Conservation (phyloP, 2,113 vertebrate genomes). For the Ramphastos sulfuratus region DNA sequence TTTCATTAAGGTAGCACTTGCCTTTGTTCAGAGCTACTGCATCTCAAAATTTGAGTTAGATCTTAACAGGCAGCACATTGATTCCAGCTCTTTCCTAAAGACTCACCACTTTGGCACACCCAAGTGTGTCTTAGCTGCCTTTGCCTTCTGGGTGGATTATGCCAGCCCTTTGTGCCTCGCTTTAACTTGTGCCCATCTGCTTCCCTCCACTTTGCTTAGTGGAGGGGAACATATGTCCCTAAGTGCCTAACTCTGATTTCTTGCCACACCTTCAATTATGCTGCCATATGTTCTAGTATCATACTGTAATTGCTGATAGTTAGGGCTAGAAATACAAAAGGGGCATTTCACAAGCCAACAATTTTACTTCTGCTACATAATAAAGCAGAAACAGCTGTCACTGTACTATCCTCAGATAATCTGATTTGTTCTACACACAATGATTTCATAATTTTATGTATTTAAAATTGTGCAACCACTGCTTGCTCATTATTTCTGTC, state of each 20-base stretch:
- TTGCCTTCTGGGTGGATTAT: not conserved
- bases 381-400: slow-evolving; percentile 44
- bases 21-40: not conserved
- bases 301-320: slow-evolving; percentile 53
- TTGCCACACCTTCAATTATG: slow-evolving; percentile 68
- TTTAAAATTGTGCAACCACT: not conserved
- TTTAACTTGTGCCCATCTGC: slow-evolving; percentile 37
- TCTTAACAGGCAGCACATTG: not conserved
- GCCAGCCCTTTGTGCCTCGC: not conserved
- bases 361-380: slow-evolving; percentile 27
- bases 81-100: not conserved
- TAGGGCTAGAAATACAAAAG: slow-evolving; percentile 61
- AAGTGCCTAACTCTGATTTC: slow-evolving; percentile 49
- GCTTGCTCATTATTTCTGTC: not conserved
- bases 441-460: not conserved
- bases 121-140: not conserved
- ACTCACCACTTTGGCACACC: not conserved
- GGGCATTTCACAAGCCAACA: slow-evolving; percentile 44
- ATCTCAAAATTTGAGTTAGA: not conserved
- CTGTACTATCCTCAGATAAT: not conserved
- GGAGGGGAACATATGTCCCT: slow-evolving; percentile 46
- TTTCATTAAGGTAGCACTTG: not conserved
- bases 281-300: slow-evolving; percentile 51
- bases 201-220: not conserved
- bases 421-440: not conserved